Base-by-base conservation (phyloP, 2,113 vertebrate genomes). In the Actenoides hombroni region DNA sequence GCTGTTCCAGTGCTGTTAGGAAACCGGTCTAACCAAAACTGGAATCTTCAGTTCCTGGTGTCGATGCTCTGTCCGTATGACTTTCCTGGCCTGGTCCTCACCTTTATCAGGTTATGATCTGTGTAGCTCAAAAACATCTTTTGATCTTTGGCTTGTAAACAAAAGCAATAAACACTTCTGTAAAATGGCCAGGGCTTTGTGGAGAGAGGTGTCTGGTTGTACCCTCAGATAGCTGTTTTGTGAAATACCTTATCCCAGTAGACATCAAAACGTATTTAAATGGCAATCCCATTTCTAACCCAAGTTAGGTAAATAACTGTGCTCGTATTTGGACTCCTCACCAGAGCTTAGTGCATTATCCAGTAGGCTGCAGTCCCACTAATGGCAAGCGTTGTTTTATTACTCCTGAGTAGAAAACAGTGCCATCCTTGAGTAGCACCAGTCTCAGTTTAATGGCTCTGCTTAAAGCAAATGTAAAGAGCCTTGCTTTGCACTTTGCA, bases 51-150 rank as follows among this genome's bases (percentile, higher is more conserved):
- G 21, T 77, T 77, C n/a, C 84, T 84, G 44, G 19, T 86, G 31
- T 64, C 3, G 1, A 11, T 82, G 17, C 24, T 88, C 40, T 2
- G 2, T 87, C 71, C 0, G 0, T 54, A 5, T 14, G 6, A 57
- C 28, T 65, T 89, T 29, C 37, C 54, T 53, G 61, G 46, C 59
- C 90, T 59, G n/a, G 48, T 42, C 53, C 24, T 75, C 2, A 0
- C 31, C 28, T 80, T 85, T 69, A 56, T 65, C 67, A 40, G 35
- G 26, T 67, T 63, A n/a, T 48, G 11, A 54, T 88, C 33, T 67
- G 10, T 78, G 88, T 67, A 49, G 24, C 28, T 83, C 80, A 69
- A 75, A 75, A 84, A 24, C 33, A 20, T 26, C n/a, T 88, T 95
- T 74, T 69, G 59, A 77, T 90, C 28, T 69, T 86, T 63, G 65